Evolutionary conservation across 2,888 invertebrate genomes (phyloP).

Genomic region (Volucella zonaria): DNA sequence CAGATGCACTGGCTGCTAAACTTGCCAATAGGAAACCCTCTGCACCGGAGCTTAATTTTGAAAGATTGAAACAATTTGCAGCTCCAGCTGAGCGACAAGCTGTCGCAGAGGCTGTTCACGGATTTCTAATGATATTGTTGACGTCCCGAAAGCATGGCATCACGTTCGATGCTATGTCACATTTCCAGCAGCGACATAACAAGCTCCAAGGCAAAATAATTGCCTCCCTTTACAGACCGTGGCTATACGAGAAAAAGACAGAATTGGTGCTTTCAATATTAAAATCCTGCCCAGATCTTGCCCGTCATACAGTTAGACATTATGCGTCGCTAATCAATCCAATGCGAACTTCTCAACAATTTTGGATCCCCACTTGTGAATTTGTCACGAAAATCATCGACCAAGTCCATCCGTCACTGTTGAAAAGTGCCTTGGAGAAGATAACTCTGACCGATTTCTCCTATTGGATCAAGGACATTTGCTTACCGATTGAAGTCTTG

Average conservation of each 20-base stretch:
- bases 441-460: constrained; percentile 80
- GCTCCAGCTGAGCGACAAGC: constrained; percentile 81
- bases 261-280: constrained; percentile 87
- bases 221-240: constrained; percentile 87
- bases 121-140: constrained; percentile 88
- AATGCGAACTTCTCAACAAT: constrained; percentile 66
- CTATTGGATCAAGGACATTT: constrained; percentile 80
- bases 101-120: constrained; percentile 85
- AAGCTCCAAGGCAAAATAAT: constrained; percentile 83
- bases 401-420: constrained; percentile 77
- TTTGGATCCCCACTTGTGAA: constrained; percentile 76
- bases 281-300: constrained; percentile 88
- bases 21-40: constrained; percentile 75
- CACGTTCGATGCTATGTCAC: constrained; percentile 87
- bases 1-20: constrained; percentile 83
- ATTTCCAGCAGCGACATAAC: constrained; percentile 80
- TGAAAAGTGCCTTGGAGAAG: constrained; percentile 78
- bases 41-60: constrained; percentile 27
- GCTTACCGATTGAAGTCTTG: constrained; percentile 79
- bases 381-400: constrained; percentile 78
- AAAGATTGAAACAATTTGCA: constrained; percentile 79
- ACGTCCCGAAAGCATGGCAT: constrained; percentile 91
- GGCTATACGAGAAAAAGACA: constrained; percentile 86
- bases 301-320: constrained; percentile 85
- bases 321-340: constrained; percentile 86